phyloP scores from a whole-genome alignment of 2,888 invertebrate genomes.

The Idaea dimidiata region DNA sequence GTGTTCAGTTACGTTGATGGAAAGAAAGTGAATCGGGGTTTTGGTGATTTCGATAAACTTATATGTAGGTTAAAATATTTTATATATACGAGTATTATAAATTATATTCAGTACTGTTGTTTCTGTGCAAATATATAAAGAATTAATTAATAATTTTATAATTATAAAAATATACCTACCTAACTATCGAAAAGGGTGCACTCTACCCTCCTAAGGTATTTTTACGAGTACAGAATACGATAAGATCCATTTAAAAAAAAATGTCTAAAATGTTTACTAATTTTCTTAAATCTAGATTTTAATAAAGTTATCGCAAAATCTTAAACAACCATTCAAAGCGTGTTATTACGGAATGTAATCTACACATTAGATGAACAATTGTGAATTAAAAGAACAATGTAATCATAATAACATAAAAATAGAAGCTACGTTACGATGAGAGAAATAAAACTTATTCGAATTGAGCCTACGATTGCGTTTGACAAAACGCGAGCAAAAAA shows the following conservation, averaged over 20 bases:
- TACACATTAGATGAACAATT: not conserved
- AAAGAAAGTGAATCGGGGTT: not conserved
- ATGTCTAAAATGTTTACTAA: too few relatives aligned
- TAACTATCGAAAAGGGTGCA: too few relatives aligned
- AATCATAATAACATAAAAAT: not conserved
- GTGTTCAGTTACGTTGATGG: not conserved
- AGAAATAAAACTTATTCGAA: conserved; percentile 17
- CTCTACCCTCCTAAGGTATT: too few relatives aligned
- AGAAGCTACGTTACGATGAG: conserved; percentile 18
- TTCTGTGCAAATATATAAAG: too few relatives aligned
- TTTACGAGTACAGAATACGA: too few relatives aligned
- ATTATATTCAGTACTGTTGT: too few relatives aligned
- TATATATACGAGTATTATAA: too few relatives aligned
- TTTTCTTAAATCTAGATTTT: not conserved
- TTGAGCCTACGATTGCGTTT: conserved; percentile 36
- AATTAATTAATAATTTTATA: too few relatives aligned
- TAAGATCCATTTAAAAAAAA: too few relatives aligned
- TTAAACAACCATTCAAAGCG: not conserved
- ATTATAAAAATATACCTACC: too few relatives aligned
- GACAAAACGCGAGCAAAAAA: conserved; percentile 53
- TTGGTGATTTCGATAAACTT: too few relatives aligned
- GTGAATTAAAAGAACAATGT: not conserved
- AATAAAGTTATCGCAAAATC: not conserved
- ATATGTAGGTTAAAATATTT: too few relatives aligned
- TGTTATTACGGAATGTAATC: not conserved